These are phyloP conservation scores for Narcine bancroftii DNA, from an alignment of 2,113 vertebrate species.

Conservation along the genomic window DNA sequence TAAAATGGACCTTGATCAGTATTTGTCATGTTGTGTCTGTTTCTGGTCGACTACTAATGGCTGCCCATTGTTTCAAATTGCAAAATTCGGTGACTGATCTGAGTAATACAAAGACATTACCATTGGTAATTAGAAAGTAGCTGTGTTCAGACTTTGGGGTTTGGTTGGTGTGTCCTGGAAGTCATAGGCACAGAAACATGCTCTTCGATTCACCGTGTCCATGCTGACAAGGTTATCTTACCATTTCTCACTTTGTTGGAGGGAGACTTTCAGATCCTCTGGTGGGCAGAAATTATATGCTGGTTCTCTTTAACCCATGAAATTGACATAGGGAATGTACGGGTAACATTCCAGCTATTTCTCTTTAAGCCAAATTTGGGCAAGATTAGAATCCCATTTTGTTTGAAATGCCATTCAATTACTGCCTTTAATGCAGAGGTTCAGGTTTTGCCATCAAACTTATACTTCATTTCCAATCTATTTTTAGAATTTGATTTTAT, in stretches of 20 bases:
- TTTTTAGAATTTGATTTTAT: not conserved
- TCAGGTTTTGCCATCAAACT: not conserved
- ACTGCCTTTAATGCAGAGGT: not conserved
- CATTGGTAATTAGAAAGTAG: not conserved
- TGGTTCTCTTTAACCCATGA: no score
- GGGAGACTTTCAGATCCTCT: no score
- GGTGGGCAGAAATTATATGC: no score
- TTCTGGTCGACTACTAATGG: not conserved
- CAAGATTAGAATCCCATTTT: not conserved
- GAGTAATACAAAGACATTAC: no score
- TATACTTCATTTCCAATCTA: not conserved
- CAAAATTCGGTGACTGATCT: not conserved
- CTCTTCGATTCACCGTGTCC: not conserved
- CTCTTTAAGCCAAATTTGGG: not conserved
- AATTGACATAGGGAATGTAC: no score
- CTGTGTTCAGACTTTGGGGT: not conserved
- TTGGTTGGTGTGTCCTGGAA: not conserved
- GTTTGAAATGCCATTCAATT: not conserved
- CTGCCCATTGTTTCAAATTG: not conserved
- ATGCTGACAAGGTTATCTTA: not conserved
- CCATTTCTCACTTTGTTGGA: not conserved
- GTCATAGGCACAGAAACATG: no score
- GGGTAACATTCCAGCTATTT: not conserved
- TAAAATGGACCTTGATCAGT: not conserved
- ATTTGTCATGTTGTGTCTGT: not conserved